Percentiles rank a stretch among this genome's conserved stretches.
Evolutionary conservation across 2,797 vertebrate species (phyloP).

Genomic region (Ctenosaura bakeri): DNA sequence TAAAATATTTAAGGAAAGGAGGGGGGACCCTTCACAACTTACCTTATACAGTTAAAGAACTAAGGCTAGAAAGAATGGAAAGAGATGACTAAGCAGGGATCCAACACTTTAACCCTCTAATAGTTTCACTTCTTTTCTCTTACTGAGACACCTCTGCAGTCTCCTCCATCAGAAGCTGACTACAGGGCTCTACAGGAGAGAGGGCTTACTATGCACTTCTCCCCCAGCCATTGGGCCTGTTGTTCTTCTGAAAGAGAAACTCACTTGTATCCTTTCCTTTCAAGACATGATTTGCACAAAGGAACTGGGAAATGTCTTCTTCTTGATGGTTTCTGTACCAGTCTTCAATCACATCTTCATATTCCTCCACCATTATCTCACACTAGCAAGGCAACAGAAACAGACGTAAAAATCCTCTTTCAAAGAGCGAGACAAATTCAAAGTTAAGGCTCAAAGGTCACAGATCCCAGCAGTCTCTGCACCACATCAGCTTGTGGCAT

Average conservation of each 20-base stretch:
- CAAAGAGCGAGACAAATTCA: not conserved
- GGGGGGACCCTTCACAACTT: too few relatives aligned
- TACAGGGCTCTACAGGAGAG: too few relatives aligned
- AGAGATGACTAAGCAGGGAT: too few relatives aligned
- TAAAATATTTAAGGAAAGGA: too few relatives aligned
- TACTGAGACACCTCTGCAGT: too few relatives aligned
- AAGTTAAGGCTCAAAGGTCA: not conserved
- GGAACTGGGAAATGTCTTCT: conserved; percentile 91
- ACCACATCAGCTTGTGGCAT: not conserved
- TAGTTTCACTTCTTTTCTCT: too few relatives aligned
- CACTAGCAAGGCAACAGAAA: conserved; percentile 80
- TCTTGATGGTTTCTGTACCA: conserved; percentile 95
- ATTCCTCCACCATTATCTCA: conserved; percentile 92
- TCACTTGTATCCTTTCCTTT: conserved; percentile 91
- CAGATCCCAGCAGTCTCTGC: not conserved
- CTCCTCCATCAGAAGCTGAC: too few relatives aligned
- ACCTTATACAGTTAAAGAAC: too few relatives aligned
- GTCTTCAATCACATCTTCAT: conserved; percentile 95
- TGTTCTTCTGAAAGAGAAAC: conserved; percentile 31
- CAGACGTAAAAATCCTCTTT: not conserved
- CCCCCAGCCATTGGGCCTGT: not conserved
- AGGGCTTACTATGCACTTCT: not conserved
- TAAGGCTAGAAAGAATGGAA: too few relatives aligned
- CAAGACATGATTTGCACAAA: conserved; percentile 93
- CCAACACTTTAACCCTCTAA: too few relatives aligned